Percentiles rank a stretch among this genome's conserved stretches.
These are phyloP conservation scores for Schizaphis graminum DNA, from an alignment of 2,888 invertebrate species.

Conservation along the genomic window DNA sequence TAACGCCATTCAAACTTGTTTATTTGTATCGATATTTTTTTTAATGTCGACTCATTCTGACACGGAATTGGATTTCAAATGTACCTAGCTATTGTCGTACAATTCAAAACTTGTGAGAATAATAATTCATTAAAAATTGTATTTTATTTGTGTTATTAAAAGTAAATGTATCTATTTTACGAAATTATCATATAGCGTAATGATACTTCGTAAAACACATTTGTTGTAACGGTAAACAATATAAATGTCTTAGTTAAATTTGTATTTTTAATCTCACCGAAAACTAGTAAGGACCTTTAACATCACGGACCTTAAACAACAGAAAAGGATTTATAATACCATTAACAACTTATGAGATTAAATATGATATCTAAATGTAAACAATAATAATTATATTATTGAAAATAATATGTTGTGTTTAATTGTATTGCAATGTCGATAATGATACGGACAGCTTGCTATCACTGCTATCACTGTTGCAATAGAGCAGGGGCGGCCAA, in stretches of 20 bases:
- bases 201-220: neutral
- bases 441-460: neutral
- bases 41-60: neutral
- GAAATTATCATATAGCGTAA: neutral
- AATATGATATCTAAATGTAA: neutral
- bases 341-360: neutral
- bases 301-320: neutral
- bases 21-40: neutral
- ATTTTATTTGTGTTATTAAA: neutral
- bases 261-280: neutral
- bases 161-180: neutral
- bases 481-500: no score
- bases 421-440: neutral
- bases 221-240: neutral
- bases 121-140: neutral
- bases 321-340: neutral
- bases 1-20: neutral
- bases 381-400: neutral
- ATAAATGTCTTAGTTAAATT: neutral
- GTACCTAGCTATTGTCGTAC: neutral
- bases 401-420: neutral
- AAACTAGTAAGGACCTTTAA: neutral
- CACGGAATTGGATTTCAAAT: neutral
- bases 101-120: neutral
- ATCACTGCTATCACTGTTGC: neutral